Evolutionary conservation across 2,797 vertebrate species (phyloP).

Genomic region (Delichon dasypus): DNA sequence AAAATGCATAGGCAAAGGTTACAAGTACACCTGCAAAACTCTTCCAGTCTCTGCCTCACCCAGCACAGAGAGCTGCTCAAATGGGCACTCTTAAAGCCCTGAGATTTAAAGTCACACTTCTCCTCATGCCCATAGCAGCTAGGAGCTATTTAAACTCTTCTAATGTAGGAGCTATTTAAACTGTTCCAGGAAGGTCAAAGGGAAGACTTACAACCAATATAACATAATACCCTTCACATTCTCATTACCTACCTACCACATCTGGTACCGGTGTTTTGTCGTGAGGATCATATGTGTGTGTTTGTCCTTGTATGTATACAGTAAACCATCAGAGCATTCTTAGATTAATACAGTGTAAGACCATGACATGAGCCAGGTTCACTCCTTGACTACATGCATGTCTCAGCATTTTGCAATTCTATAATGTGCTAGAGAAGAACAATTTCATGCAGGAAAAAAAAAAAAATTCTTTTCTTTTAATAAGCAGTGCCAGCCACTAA

Average conservation of each 20-base stretch:
- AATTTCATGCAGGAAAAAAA: neutral
- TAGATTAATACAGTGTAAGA: neutral
- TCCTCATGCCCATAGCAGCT: rapidly evolving
- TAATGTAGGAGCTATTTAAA: neutral
- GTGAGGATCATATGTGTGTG: neutral
- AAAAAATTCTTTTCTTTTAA: neutral
- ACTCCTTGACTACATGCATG: neutral
- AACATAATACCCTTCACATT: neutral
- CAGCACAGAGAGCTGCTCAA: neutral
- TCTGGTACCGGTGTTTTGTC: neutral
- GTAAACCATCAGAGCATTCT: neutral
- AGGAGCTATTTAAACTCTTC: neutral
- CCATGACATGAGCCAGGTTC: neutral
- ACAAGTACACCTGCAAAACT: neutral
- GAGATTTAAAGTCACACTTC: neutral
- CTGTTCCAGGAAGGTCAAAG: neutral
- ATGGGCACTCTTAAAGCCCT: neutral
- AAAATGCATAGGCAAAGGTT: neutral
- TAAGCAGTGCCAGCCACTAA: neutral
- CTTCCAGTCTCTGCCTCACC: neutral
- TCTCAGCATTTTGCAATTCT: neutral
- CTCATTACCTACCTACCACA: neutral
- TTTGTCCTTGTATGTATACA: neutral
- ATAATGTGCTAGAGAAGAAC: neutral
- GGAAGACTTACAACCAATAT: neutral